Evolutionary conservation across 2,113 vertebrate species (phyloP).

Genomic region (Neomonachus schauinslandi): DNA sequence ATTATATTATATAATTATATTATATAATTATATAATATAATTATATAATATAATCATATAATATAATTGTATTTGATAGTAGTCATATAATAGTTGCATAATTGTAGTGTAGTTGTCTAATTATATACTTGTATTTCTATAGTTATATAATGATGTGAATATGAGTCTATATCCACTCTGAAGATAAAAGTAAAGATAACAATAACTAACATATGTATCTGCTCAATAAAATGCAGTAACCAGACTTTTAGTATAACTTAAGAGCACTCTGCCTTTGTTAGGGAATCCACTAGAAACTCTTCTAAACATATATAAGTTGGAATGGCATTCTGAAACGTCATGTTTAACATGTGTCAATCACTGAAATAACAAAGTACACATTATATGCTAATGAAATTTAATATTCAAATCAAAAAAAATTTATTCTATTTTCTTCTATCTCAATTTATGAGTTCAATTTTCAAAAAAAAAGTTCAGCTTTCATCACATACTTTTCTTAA

Average conservation of each 20-base stretch:
- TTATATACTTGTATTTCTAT: neutral
- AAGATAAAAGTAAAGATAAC: neutral
- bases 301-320: neutral
- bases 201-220: neutral
- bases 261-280: neutral
- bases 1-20: too few relatives aligned
- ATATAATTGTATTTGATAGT: neutral
- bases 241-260: neutral
- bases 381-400: neutral
- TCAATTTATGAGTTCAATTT: neutral
- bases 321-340: neutral
- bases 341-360: neutral
- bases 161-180: neutral
- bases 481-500: neutral
- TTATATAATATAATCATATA: neutral
- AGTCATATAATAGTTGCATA: neutral
- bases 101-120: neutral
- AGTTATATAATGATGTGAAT: neutral
- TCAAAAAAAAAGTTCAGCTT: neutral
- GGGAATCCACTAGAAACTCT: neutral
- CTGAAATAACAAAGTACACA: neutral
- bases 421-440: slow-evolving; percentile 14
- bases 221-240: neutral
- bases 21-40: too few relatives aligned
- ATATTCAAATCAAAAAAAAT: slow-evolving; percentile 9